Percentiles rank a stretch among this genome's conserved stretches.
These are phyloP conservation scores for Dipodomys ordii DNA, from an alignment of 2,113 vertebrate genomes.

Conservation along the genomic window DNA sequence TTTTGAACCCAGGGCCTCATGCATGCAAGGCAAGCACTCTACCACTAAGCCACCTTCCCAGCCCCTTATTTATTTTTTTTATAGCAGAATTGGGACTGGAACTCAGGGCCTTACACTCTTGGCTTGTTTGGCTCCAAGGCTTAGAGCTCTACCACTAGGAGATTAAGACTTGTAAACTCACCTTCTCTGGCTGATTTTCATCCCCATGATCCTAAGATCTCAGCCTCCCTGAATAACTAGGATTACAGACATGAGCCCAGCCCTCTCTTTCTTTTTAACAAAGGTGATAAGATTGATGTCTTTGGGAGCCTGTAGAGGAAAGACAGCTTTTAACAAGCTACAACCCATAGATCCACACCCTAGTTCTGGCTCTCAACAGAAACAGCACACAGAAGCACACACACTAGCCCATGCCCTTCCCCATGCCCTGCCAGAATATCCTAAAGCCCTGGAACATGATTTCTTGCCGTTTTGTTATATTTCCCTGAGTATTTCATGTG, in stretches of 20 bases:
- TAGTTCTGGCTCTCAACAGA: slow-evolving; percentile 2
- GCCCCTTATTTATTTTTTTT: too few species aligned
- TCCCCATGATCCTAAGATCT: not conserved
- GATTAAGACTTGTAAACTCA: too few species aligned
- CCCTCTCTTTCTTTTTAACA: slow-evolving; percentile 15
- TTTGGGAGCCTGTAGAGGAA: slow-evolving; percentile 17
- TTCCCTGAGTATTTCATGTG: not conserved
- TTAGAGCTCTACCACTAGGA: too few species aligned
- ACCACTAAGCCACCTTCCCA: too few species aligned
- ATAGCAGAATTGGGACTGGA: too few species aligned
- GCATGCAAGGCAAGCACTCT: too few species aligned
- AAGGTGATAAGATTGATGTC: slow-evolving; percentile 10
- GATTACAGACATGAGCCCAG: too few species aligned
- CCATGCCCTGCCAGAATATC: too few species aligned
- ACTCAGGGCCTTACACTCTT: too few species aligned
- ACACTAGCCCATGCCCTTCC: not conserved
- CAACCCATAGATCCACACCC: not conserved
- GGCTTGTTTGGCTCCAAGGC: too few species aligned
- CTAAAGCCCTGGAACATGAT: not conserved
- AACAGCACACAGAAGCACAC: not conserved
- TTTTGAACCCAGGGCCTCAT: too few species aligned
- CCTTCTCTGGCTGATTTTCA: not conserved
- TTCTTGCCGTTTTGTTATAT: not conserved
- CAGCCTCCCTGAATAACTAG: too few species aligned
- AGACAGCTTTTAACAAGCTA: slow-evolving; percentile 29